A percentile compares a stretch with the other conserved stretches of the same genome.
phyloP scores from a whole-genome alignment of 2,888 invertebrate genomes.

The Synanthedon tipuliformis region DNA sequence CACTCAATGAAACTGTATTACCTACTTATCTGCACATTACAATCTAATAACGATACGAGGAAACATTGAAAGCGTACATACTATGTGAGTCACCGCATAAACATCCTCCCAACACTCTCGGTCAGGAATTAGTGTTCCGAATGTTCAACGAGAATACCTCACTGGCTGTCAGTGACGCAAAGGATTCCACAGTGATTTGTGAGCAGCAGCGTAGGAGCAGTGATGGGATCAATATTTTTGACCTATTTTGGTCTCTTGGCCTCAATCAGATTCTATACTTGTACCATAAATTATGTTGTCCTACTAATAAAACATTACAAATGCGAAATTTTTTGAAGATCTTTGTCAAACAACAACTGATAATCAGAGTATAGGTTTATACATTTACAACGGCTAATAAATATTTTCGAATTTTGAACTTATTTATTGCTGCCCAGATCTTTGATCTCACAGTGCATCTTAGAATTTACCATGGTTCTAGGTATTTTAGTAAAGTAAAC shows the following conservation, averaged over 20 bases:
- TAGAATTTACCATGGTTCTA: no score
- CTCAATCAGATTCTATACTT: background rate
- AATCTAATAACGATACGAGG: background rate
- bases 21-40: background rate
- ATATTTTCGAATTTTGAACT: background rate
- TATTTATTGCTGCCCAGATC: no score
- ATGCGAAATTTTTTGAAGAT: no score
- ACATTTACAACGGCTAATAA: background rate
- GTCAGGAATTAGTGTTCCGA: background rate
- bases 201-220: background rate
- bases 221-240: background rate
- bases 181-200: conserved; percentile 1
- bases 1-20: background rate
- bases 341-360: no score
- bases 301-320: no score
- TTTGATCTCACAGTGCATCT: no score
- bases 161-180: background rate
- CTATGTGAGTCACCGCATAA: background rate
- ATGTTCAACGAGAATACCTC: background rate
- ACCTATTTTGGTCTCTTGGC: background rate
- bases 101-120: background rate
- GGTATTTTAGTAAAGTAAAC: no score
- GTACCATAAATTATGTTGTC: no score
- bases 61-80: background rate
- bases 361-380: no score